Percentiles rank a stretch among this genome's conserved stretches.
phyloP scores from a whole-genome alignment of 2,888 invertebrate species.

The Cheiracanthium punctorium region DNA sequence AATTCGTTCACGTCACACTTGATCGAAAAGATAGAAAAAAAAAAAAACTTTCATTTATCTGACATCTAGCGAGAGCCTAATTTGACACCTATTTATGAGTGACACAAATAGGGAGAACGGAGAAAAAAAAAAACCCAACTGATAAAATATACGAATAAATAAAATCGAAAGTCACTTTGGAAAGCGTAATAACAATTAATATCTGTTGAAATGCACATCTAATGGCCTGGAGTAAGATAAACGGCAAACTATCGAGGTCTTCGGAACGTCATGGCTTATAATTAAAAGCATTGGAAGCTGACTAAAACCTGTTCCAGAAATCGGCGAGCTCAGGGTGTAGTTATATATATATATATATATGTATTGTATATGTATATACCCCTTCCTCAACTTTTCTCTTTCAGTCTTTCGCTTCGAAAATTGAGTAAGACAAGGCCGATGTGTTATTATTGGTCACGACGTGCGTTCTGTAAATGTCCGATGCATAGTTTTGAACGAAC shows the following conservation, averaged over 20 bases:
- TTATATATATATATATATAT: no score
- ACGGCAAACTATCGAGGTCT: background rate
- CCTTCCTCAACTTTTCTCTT: background rate
- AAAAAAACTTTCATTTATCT: no score
- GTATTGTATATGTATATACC: background rate
- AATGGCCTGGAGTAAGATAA: background rate
- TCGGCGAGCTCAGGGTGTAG: background rate
- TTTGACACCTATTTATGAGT: background rate
- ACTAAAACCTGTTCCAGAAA: background rate
- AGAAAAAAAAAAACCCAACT: no score
- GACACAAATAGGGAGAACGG: no score
- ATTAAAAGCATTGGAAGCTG: slow-evolving; percentile 1
- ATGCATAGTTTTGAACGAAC: background rate
- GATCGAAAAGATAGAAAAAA: no score
- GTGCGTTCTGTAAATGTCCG: background rate
- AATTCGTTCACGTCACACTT: no score
- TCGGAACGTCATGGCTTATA: background rate
- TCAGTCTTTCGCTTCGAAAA: background rate
- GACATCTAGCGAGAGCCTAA: no score
- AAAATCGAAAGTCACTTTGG: no score
- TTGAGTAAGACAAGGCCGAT: background rate
- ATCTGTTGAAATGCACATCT: background rate
- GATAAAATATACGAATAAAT: no score
- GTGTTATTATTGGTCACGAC: slow-evolving; percentile 4
- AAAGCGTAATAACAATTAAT: background rate